Conservation (phyloP, 2,113 vertebrate genomes). For the Empidonax alnorum region DNA sequence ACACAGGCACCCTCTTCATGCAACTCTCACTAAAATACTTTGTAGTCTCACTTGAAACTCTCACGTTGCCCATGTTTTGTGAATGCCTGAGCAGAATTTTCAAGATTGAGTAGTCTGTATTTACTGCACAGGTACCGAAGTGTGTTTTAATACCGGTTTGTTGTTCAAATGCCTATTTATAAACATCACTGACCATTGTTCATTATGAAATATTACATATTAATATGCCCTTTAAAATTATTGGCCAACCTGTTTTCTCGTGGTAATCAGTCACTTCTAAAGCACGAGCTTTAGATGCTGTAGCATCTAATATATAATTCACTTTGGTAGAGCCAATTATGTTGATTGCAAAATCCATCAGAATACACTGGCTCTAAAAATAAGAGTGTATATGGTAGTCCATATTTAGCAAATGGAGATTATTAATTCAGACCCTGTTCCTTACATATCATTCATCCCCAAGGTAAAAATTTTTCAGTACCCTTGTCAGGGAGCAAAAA, state of each 20-base stretch:
- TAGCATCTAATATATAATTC: slow-evolving; percentile 6
- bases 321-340: slow-evolving; percentile 29
- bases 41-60: not conserved
- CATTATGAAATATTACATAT: not conserved
- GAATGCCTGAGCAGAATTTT: not conserved
- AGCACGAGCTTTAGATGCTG: not conserved
- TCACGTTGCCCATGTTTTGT: not conserved
- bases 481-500: not conserved
- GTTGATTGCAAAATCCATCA: slow-evolving; percentile 56
- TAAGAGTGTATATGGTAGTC: slow-evolving; percentile 2
- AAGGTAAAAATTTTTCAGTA: not conserved
- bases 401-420: slow-evolving; percentile 45
- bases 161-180: not conserved
- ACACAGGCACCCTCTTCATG: not conserved
- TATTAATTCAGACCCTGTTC: slow-evolving; percentile 39
- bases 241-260: not conserved
- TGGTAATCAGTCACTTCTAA: slow-evolving; percentile 7
- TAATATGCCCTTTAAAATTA: slow-evolving; percentile 15
- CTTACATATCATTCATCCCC: not conserved
- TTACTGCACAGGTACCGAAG: not conserved
- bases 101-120: not conserved
- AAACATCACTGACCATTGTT: not conserved
- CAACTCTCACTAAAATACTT: not conserved
- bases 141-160: not conserved
- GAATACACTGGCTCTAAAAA: slow-evolving; percentile 47